phyloP scores from a whole-genome alignment of 2,113 vertebrate species.

The Oenanthe oenanthe region DNA sequence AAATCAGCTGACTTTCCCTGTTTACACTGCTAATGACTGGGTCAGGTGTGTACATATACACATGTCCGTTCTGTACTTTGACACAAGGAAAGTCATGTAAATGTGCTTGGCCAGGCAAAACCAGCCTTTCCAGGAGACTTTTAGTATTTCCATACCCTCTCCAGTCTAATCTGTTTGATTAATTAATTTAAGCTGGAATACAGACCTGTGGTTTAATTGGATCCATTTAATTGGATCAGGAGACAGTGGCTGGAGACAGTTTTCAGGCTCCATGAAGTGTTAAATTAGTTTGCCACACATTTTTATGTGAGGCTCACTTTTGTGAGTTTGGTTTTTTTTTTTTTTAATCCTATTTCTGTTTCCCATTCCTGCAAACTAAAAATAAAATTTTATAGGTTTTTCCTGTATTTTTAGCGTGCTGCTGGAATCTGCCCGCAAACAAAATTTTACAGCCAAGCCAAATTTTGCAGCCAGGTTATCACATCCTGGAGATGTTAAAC shows the following conservation, averaged over 20 bases:
- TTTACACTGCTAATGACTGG: background rate
- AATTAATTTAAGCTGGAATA: background rate
- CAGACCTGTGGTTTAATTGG: background rate
- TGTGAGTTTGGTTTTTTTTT: background rate
- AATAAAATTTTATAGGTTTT: background rate
- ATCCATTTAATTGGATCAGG: background rate
- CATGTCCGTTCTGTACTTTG: background rate
- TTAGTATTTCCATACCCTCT: background rate
- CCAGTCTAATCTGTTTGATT: background rate
- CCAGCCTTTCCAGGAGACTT: background rate
- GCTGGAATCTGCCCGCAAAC: background rate
- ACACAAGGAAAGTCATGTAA: background rate
- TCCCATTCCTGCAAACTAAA: background rate
- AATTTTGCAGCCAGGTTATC: slow-evolving; percentile 36
- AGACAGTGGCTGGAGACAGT: background rate
- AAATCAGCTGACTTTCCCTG: background rate
- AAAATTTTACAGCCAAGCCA: background rate
- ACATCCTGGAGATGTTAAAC: slow-evolving; percentile 1
- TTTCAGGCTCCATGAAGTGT: background rate
- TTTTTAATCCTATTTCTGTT: background rate
- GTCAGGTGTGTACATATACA: background rate
- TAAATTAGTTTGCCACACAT: background rate
- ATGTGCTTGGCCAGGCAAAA: background rate
- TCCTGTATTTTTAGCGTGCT: background rate
- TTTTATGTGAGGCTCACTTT: background rate